Percentiles rank a stretch among this genome's conserved stretches.
phyloP scores from a whole-genome alignment of 2,888 invertebrate species.

The Tinea semifulvella region DNA sequence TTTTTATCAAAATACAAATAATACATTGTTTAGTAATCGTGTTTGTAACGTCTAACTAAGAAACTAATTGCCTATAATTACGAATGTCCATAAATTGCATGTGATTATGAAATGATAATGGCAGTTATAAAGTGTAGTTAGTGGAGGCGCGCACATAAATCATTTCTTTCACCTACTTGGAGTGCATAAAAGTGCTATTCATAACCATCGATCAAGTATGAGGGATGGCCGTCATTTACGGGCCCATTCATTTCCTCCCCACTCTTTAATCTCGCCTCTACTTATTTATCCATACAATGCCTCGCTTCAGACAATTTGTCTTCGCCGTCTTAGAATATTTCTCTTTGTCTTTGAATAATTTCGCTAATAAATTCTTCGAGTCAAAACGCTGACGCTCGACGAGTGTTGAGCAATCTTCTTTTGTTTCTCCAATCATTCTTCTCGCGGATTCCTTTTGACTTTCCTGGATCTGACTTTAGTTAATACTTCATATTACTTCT shows the following conservation, averaged over 20 bases:
- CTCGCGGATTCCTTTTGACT: neutral
- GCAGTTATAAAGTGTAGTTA: too few species aligned
- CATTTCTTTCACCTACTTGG: neutral
- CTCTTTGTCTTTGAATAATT: slow-evolving; percentile 60
- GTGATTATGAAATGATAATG: too few species aligned
- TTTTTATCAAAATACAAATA: too few species aligned
- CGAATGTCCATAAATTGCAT: too few species aligned
- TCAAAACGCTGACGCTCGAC: slow-evolving; percentile 29
- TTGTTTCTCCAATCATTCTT: slow-evolving; percentile 10
- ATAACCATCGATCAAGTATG: slow-evolving; percentile 46
- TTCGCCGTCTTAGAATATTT: slow-evolving; percentile 51
- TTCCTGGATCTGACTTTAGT: neutral
- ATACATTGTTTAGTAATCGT: too few species aligned
- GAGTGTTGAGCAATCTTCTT: neutral
- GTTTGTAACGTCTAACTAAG: too few species aligned
- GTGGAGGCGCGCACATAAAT: too few species aligned
- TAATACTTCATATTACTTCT: neutral
- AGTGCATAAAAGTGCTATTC: slow-evolving; percentile 36
- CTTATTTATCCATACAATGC: slow-evolving; percentile 49
- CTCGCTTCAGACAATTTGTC: slow-evolving; percentile 46
- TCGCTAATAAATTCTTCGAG: slow-evolving; percentile 54
- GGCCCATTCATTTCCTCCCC: slow-evolving; percentile 20
- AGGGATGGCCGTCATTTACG: slow-evolving; percentile 29
- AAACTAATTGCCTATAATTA: too few species aligned
- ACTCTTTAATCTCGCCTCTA: slow-evolving; percentile 31